Evolutionary conservation across 2,113 vertebrate species (phyloP), one percentile per base, ranked within the genome.

Genomic region (Ariopsis seemanni): DNA sequence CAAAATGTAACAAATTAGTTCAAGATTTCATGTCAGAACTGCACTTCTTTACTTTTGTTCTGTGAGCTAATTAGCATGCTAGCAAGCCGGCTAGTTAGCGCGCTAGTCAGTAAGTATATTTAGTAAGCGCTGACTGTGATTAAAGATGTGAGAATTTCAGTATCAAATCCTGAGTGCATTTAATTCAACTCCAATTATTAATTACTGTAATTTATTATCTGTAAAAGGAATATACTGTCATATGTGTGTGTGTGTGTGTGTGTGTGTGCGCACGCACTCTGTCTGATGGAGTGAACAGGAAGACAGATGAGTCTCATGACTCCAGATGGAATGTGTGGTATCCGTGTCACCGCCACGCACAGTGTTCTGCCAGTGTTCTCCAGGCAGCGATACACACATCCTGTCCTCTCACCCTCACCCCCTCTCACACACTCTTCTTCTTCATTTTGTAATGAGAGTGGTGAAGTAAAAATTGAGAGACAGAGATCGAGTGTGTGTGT

Each of bases 321-420:
- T 93, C 72, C 79, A 79, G 89, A 90, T 93, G 90, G 87, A 92
- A 91, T 93, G 92, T 83, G 86, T 91, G 93, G 91, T 93, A 93
- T 95, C 94, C 91, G 89, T 94, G 91, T 93, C 89, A 92, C 90
- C 93, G 93, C 93, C 95, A 93, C 93, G 94, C 92, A 94, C 93
- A 93, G 93, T 93, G 93, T 94, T 95, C 93, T 93, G 91, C 90
- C 89, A 83, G 11, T n/a, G 92, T 95, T 95, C 95, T 95, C 92
- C 95, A 95, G 95, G 92, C 75, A 69, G 75, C 86, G 80, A 82
- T 53, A 91, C 91, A 87, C 85, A 93, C 93, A 92, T 94, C 93
- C 94, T 91, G 90, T 65, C 75, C 48, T 53, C 18, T 67, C 80
- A 55, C n/a, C 79, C 22, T 8, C 71, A 9, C 82, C 18, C n/a